Percentiles rank a stretch among this genome's conserved stretches.
These are phyloP conservation scores for Periophthalmodon schlosseri DNA, from an alignment of 2,113 vertebrate species.

Conservation along the genomic window DNA sequence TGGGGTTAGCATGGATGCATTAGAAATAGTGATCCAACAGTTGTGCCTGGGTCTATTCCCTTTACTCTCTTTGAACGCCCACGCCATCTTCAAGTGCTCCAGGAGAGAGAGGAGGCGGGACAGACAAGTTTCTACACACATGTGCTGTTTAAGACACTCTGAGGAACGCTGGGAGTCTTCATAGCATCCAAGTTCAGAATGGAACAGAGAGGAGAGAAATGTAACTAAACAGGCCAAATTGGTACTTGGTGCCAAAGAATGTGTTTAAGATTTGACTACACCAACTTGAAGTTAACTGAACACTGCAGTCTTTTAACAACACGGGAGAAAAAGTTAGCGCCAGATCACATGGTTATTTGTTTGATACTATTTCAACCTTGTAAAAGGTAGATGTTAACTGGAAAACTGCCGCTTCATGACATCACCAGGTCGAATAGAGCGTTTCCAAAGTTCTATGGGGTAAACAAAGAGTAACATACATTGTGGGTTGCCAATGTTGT, in stretches of 20 bases:
- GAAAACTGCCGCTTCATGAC: too few species aligned
- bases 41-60: conserved; percentile 35
- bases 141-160: conserved; percentile 56
- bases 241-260: not conserved
- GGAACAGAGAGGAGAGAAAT: conserved; percentile 4
- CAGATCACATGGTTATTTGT: too few species aligned
- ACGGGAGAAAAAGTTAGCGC: too few species aligned
- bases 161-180: conserved; percentile 36
- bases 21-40: conserved; percentile 40
- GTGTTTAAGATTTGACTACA: too few species aligned
- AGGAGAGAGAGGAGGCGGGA: conserved; percentile 39
- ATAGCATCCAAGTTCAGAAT: conserved; percentile 31
- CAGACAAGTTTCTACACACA: conserved; percentile 51
- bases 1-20: conserved; percentile 60
- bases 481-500: too few species aligned
- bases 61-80: conserved; percentile 56
- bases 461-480: too few species aligned
- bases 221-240: not conserved
- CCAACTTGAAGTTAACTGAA: too few species aligned
- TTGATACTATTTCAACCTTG: too few species aligned
- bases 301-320: too few species aligned
- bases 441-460: too few species aligned
- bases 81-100: conserved; percentile 5
- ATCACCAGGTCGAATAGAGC: too few species aligned
- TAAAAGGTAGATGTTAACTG: too few species aligned